Percentiles rank a stretch among this genome's conserved stretches.
phyloP scores from a whole-genome alignment of 2,888 invertebrate species.

The Acanthopleura granulata region DNA sequence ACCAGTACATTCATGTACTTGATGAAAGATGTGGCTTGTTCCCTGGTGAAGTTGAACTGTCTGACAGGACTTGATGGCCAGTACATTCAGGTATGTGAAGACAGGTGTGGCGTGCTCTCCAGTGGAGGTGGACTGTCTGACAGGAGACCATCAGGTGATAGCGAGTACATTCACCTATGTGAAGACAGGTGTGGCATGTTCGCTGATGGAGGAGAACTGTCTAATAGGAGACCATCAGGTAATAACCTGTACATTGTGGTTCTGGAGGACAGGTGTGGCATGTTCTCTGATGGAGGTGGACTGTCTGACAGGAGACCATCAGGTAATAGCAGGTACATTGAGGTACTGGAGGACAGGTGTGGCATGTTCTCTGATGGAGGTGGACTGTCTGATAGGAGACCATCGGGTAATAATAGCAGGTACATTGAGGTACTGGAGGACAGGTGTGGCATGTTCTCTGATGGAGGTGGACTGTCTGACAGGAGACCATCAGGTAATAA shows the following conservation, averaged over 20 bases:
- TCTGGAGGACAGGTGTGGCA: not conserved
- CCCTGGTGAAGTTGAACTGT: too few relatives aligned
- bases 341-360: too few relatives aligned
- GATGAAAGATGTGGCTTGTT: not conserved
- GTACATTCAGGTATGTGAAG: conserved; percentile 85
- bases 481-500: too few relatives aligned
- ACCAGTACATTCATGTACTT: not conserved
- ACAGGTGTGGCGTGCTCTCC: conserved; percentile 88
- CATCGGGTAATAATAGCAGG: too few relatives aligned
- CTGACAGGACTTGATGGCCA: conserved; percentile 33
- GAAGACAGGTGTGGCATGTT: conserved; percentile 87
- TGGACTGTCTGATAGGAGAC: too few relatives aligned
- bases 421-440: too few relatives aligned
- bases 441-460: too few relatives aligned
- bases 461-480: too few relatives aligned
- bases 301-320: conserved; percentile 79
- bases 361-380: too few relatives aligned
- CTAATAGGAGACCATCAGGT: conserved; percentile 92
- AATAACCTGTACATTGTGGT: not conserved
- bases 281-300: too few relatives aligned
- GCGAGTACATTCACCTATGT: conserved; percentile 87
- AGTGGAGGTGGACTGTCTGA: conserved; percentile 93
- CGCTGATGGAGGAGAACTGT: conserved; percentile 93
- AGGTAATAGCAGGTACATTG: conserved; percentile 70
- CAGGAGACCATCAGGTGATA: too few relatives aligned